Conservation (phyloP, 2,888 invertebrate genomes). For the Thera obeliscata region DNA sequence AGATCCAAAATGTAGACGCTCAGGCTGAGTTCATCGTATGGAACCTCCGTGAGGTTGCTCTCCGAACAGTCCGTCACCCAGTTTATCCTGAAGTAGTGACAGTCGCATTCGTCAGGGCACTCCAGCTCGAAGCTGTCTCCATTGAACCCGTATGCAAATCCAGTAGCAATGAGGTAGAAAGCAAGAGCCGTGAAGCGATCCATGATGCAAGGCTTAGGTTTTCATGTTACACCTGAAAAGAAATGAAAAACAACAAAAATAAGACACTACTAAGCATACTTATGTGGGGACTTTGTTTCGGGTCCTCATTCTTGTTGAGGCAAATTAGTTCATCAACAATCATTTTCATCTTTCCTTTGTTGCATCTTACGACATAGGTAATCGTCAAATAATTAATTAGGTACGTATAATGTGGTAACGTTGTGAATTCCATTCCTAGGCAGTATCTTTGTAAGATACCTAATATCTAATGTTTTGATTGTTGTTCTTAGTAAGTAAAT, state of each 20-base stretch:
- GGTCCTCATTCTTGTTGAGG: too few species aligned
- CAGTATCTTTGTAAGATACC: too few species aligned
- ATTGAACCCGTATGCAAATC: conserved; percentile 73
- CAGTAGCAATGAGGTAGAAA: conserved; percentile 58
- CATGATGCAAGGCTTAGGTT: conserved; percentile 56
- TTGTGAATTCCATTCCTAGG: too few species aligned
- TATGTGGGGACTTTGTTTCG: background rate
- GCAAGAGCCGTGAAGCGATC: conserved; percentile 56
- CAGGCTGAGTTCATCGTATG: conserved; percentile 87
- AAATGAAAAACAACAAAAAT: conserved; percentile 18
- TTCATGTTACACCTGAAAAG: conserved; percentile 56
- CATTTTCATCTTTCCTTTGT: too few species aligned
- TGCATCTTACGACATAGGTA: too few species aligned
- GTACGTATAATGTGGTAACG: too few species aligned
- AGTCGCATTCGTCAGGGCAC: conserved; percentile 90
- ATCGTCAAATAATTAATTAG: too few species aligned
- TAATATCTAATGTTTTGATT: too few species aligned
- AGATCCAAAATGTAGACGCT: conserved; percentile 89
- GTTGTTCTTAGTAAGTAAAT: background rate
- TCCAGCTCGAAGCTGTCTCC: conserved; percentile 87
- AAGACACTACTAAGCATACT: conserved; percentile 25
- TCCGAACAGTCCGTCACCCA: conserved; percentile 92
- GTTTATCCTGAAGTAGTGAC: conserved; percentile 90
- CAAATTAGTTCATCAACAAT: too few species aligned
- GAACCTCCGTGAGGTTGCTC: conserved; percentile 88